A percentile compares a stretch with the other conserved stretches of the same genome.
Conservation (phyloP, 2,113 vertebrate species). For the Indicator indicator region DNA sequence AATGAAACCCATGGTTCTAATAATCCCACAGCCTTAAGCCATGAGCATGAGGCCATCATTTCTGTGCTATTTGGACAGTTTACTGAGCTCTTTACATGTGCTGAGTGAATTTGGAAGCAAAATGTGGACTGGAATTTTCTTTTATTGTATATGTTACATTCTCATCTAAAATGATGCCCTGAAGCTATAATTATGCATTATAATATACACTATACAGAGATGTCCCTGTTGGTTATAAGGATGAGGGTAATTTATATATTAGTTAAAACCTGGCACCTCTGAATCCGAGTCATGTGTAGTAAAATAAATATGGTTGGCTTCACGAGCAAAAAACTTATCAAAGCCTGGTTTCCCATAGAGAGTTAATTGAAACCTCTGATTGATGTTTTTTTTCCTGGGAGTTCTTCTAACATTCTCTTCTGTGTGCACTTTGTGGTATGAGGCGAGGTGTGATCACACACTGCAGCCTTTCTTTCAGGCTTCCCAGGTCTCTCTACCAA, state of each 20-base stretch:
- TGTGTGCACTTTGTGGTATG: background rate
- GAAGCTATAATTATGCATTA: constrained; percentile 33
- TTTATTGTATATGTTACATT: constrained; percentile 34
- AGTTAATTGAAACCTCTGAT: constrained; percentile 57
- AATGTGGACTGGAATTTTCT: constrained; percentile 4
- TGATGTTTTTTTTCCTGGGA: constrained; percentile 43
- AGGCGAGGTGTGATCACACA: constrained; percentile 52
- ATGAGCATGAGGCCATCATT: rapidly evolving
- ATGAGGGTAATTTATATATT: constrained; percentile 53
- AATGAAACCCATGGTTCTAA: background rate
- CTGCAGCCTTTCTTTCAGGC: constrained; percentile 53
- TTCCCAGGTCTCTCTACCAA: constrained; percentile 22
- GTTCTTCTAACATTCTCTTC: background rate
- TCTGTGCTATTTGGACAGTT: background rate
- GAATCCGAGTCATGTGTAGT: background rate
- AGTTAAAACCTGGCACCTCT: constrained; percentile 45
- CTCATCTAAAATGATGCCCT: constrained; percentile 39
- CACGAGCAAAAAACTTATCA: constrained; percentile 26
- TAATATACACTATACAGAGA: background rate
- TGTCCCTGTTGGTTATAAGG: constrained; percentile 37
- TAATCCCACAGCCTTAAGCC: background rate
- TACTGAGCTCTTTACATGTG: rapidly evolving
- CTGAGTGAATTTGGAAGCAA: background rate
- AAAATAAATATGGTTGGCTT: constrained; percentile 24
- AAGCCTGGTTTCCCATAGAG: constrained; percentile 39